Base-by-base conservation (phyloP, 2,113 vertebrate genomes). In the Phrynosoma platyrhinos region DNA sequence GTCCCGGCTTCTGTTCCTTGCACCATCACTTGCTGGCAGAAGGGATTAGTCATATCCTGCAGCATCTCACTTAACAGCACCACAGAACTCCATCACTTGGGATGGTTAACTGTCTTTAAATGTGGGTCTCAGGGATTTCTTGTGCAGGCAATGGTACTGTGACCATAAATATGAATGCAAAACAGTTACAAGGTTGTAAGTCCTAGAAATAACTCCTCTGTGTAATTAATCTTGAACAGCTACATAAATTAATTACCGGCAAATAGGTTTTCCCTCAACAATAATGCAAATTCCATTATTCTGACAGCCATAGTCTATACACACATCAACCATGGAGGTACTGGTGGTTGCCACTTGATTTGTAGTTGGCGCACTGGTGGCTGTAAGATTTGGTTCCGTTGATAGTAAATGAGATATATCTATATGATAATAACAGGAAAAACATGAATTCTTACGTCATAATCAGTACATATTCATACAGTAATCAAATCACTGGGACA, bases 381-480 rank as follows among this genome's bases (percentile, higher is more conserved):
- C 77, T 40, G 80, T 36, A 81, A 25, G 18, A 83, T 32, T 94
- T 2, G 95, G 92, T 86, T 97, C 90, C 58, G 93, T 91, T 77
- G 64, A 30, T 1, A 96, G 94, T 62, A 99, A 96, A 93, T 98
- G 92, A 1, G 98, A 97, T 80, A 98, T 96, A 91, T 99, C 99
- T 99, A 91, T 77, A 69, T 83, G 86, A 47, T 1, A 68, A 89
- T 14, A 40, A 86, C 6, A 8, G 6, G 42, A 23, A 69, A 32
- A 86, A 30, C 13, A 36, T 69, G 10, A 86, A 71, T 79, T 53
- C 21, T 79, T 79, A 30, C 4, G 71, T 9, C 66, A 27, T 71
- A 71, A 30, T 71, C 30, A 71, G 68, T 12, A 27, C 68, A 30
- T 30, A 71, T n/a, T 71, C 68, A 12, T 71, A 71, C 25, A 27